Evolutionary conservation across 2,888 invertebrate species (phyloP), one percentile per base, ranked within the genome.

Genomic region (Carpatolechia fugitivella): DNA sequence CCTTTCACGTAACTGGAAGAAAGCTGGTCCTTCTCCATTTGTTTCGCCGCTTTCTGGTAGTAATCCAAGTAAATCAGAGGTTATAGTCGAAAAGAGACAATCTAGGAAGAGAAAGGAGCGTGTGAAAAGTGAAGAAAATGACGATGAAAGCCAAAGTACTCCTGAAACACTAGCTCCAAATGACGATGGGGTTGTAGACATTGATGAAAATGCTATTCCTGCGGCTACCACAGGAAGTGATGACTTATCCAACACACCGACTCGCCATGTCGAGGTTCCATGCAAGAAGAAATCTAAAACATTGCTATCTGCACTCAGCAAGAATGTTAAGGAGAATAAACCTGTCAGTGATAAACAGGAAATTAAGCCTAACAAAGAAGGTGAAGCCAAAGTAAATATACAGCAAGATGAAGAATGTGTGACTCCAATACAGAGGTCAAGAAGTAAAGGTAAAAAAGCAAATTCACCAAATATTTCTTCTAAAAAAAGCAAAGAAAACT

Each of bases 1-100:
- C 8, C 74, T 92, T 30, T 91, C 91, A 1, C 82, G 91, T 14
- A 87, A 83, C 56, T 86, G 84, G 82, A 82, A 68, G 60, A 85
- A 80, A 64, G 72, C 67, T 56, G 78, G 82, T 0, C 61, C 74
- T 31, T 85, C 86, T 6, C 88, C 88, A 1, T 88, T 89, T 61
- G 68, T 85, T 51, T 87, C 89, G n/a, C 89, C 89, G 29, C 51
- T 59, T 11, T 31, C 54, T 49, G 52, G 52, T 11, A 29, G 44
- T 38, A 46, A 85, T 29, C 54, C 73, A 2, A 63, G 64, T 16
- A 68, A 35, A 58, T 52, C 52, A 2, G 74, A 72, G 51, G 46
- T 55, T 1, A 70, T 61, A 54, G 57, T 65, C 49, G 71, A 70
- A 1, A 72, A 67, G 52, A 62, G 55, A 52, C 66, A 68, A 16